Conservation (phyloP, 92 coral and sea anemone species). For the Pocillopora meandrina region DNA sequence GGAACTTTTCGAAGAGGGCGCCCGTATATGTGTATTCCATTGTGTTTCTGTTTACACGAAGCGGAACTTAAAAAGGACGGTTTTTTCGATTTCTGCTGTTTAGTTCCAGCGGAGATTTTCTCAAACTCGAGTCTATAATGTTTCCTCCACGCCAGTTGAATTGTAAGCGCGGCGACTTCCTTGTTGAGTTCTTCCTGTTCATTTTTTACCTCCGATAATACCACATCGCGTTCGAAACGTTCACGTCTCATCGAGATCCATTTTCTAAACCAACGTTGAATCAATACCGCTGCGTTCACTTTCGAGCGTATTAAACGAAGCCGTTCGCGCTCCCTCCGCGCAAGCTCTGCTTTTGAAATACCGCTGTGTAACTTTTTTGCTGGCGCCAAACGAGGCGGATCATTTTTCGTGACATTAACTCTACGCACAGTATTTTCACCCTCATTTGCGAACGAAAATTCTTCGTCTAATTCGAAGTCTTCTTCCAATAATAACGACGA, state of each 20-base stretch:
- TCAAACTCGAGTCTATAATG: conserved; percentile 40
- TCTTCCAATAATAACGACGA: conserved; percentile 29
- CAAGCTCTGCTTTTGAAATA: conserved; percentile 45
- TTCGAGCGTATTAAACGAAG: conserved; percentile 78
- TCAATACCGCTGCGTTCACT: conserved; percentile 80
- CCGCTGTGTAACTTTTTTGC: conserved; percentile 13
- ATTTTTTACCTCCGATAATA: conserved; percentile 48
- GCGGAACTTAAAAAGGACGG: not conserved
- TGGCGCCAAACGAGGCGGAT: not conserved
- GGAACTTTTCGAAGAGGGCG: conserved; percentile 19
- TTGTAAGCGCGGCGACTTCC: conserved; percentile 80
- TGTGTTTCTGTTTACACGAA: not conserved
- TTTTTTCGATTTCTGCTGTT: conserved; percentile 31
- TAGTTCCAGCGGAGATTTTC: conserved; percentile 13
- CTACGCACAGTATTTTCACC: not conserved
- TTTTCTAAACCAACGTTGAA: conserved; percentile 81
- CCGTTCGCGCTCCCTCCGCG: conserved; percentile 79
- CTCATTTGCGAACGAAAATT: not conserved
- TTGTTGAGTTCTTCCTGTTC: conserved; percentile 74
- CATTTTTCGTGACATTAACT: not conserved
- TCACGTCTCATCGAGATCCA: conserved; percentile 32
- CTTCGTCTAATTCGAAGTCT: conserved; percentile 9
- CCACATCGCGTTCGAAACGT: conserved; percentile 27
- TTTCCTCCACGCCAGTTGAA: conserved; percentile 79
- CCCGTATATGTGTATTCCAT: conserved; percentile 27